A percentile compares a stretch with the other conserved stretches of the same genome.
Conservation (phyloP, 2,797 vertebrate genomes). For the Schizopygopsis pylzovi region DNA sequence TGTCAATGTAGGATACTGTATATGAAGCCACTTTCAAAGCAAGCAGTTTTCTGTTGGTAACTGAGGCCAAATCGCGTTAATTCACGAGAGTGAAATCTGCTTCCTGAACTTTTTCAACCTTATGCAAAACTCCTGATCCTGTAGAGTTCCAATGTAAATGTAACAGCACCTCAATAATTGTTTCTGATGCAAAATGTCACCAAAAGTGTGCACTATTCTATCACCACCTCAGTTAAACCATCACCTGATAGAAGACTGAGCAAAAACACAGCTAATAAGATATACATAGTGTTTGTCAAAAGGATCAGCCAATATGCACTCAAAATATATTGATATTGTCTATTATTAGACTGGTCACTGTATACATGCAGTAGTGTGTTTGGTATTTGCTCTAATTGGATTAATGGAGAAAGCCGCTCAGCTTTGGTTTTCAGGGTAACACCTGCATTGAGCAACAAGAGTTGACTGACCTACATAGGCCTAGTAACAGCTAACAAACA, state of each 20-base stretch:
- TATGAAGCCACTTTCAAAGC: not conserved
- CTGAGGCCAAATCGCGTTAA: not conserved
- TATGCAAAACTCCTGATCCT: not conserved
- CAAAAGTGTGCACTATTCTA: not conserved
- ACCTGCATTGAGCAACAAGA: conserved; percentile 25
- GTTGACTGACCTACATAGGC: conserved; percentile 33
- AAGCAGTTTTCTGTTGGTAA: not conserved
- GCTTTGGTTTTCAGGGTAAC: not conserved
- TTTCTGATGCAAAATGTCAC: not conserved
- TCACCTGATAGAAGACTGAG: not conserved
- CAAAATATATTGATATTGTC: not conserved
- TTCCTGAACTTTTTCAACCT: not conserved
- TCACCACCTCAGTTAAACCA: not conserved
- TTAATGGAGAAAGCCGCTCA: conserved; percentile 34
- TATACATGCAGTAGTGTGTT: conserved; percentile 25
- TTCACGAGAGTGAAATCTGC: not conserved
- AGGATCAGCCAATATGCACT: not conserved
- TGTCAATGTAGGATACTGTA: no score
- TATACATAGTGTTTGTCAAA: not conserved
- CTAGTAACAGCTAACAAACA: not conserved
- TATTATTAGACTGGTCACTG: not conserved
- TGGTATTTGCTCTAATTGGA: conserved; percentile 37
- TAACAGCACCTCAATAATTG: not conserved
- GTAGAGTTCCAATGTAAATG: not conserved
- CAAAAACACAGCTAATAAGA: not conserved